A percentile compares a stretch with the other conserved stretches of the same genome.
These are phyloP conservation scores for Cryptocephalus moraei DNA, from an alignment of 2,888 invertebrate species.

Conservation along the genomic window DNA sequence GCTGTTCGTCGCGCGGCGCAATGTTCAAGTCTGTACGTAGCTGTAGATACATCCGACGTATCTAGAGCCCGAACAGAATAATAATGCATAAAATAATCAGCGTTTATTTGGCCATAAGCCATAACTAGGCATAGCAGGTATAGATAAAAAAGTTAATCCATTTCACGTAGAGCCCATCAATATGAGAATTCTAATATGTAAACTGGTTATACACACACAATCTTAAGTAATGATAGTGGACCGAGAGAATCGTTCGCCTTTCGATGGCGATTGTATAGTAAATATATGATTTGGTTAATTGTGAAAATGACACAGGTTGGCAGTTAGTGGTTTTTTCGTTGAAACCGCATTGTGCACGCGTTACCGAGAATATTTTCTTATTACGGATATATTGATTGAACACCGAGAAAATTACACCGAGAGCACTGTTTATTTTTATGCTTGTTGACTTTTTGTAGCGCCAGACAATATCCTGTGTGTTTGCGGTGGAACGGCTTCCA, in stretches of 20 bases:
- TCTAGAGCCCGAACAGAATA: too few relatives aligned
- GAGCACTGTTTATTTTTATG: constrained; percentile 13
- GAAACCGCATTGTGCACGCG: constrained; percentile 26
- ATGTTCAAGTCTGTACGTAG: too few relatives aligned
- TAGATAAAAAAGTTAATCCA: constrained; percentile 14
- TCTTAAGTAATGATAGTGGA: constrained; percentile 18
- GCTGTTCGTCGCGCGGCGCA: too few relatives aligned
- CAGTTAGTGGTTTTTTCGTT: constrained; percentile 22
- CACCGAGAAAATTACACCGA: constrained; percentile 21
- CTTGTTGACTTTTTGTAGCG: constrained; percentile 18
- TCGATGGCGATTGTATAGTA: constrained; percentile 6
- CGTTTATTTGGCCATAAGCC: too few relatives aligned
- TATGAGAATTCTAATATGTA: constrained; percentile 21
- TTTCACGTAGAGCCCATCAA: constrained; percentile 20
- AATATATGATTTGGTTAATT: constrained; percentile 12
- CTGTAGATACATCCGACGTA: too few relatives aligned
- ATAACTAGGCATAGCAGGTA: too few relatives aligned
- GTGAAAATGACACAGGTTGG: constrained; percentile 20
- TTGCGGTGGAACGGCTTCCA: constrained; percentile 12
- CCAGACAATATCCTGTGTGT: constrained; percentile 19
- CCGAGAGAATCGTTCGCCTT: constrained; percentile 9
- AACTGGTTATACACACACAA: constrained; percentile 22
- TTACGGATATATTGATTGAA: constrained; percentile 26
- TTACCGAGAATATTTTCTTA: constrained; percentile 21
- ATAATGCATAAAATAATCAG: too few relatives aligned